Percentiles rank a stretch among this genome's conserved stretches.
Conservation (phyloP, 2,113 vertebrate genomes). For the Anarrhichthys ocellatus region DNA sequence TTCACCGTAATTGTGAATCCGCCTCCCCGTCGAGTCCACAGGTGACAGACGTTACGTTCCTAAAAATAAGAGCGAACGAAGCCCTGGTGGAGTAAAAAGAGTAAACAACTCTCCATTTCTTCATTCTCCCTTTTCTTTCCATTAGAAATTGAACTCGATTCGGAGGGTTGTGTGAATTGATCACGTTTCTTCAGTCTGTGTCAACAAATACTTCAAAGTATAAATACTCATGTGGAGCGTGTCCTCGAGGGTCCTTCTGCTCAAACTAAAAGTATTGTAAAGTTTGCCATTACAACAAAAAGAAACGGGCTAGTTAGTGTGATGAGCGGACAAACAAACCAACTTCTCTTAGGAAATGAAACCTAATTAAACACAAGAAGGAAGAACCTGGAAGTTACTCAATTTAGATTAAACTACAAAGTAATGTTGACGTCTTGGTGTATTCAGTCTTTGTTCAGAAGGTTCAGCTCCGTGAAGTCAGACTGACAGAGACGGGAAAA, state of each 20-base stretch:
- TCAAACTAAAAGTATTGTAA: neutral
- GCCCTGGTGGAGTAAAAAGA: neutral
- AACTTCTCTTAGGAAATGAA: too few species aligned
- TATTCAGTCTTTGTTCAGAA: neutral
- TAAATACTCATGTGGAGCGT: neutral
- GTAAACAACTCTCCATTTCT: constrained; percentile 43
- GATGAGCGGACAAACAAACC: neutral
- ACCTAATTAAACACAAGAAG: too few species aligned
- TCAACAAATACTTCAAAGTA: constrained; percentile 30
- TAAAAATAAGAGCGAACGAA: constrained; percentile 9
- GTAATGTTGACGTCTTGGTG: neutral
- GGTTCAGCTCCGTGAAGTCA: neutral
- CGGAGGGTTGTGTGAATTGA: constrained; percentile 15
- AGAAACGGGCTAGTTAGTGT: neutral
- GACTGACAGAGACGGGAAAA: neutral
- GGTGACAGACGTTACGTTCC: constrained; percentile 35
- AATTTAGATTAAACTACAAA: too few species aligned
- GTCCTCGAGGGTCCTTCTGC: neutral
- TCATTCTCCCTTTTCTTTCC: constrained; percentile 23
- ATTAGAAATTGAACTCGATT: constrained; percentile 27
- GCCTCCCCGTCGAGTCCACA: neutral
- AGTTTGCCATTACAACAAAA: neutral
- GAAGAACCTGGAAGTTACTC: too few species aligned
- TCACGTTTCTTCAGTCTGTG: constrained; percentile 10
- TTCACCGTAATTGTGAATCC: constrained; percentile 63